A percentile compares a stretch with the other conserved stretches of the same genome.
Conservation (phyloP, 2,888 invertebrate genomes). For the Penaeus monodon region DNA sequence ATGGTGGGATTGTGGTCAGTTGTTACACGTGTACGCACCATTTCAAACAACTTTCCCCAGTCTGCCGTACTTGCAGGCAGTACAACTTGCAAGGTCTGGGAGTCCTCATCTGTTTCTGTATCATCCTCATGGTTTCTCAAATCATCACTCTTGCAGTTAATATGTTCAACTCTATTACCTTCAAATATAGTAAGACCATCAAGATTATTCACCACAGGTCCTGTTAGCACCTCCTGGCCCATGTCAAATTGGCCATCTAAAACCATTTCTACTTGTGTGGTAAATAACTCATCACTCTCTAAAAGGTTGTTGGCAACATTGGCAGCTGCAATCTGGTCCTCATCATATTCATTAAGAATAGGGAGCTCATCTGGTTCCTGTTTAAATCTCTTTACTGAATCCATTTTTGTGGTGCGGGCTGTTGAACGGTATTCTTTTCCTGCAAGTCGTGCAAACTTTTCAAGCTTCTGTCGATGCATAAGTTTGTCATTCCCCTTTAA, state of each 20-base stretch:
- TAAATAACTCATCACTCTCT: constrained; percentile 41
- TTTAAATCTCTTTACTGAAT: constrained; percentile 2
- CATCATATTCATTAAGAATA: constrained; percentile 21
- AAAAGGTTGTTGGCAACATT: constrained; percentile 39
- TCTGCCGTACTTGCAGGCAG: constrained; percentile 44
- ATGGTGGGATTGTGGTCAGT: constrained; percentile 7
- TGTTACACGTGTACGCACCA: constrained; percentile 32
- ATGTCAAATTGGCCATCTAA: constrained; percentile 57
- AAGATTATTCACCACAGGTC: constrained; percentile 39
- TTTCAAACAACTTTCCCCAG: constrained; percentile 43
- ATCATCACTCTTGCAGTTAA: constrained; percentile 6
- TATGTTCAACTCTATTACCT: constrained; percentile 1
- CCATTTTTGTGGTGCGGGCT: background rate
- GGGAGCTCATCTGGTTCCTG: background rate
- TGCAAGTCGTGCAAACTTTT: constrained; percentile 47
- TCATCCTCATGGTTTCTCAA: background rate
- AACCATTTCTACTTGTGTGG: constrained; percentile 54
- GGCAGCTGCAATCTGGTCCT: constrained; percentile 32
- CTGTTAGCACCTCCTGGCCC: constrained; percentile 44
- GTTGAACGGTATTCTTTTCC: constrained; percentile 42
- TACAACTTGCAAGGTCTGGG: constrained; percentile 30
- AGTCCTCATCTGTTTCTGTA: background rate
- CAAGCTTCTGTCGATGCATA: constrained; percentile 51
- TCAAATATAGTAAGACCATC: constrained; percentile 32
- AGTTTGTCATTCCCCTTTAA: constrained; percentile 48